Evolutionary conservation across 2,113 vertebrate species (phyloP).

Genomic region (Odobenus rosmarus): DNA sequence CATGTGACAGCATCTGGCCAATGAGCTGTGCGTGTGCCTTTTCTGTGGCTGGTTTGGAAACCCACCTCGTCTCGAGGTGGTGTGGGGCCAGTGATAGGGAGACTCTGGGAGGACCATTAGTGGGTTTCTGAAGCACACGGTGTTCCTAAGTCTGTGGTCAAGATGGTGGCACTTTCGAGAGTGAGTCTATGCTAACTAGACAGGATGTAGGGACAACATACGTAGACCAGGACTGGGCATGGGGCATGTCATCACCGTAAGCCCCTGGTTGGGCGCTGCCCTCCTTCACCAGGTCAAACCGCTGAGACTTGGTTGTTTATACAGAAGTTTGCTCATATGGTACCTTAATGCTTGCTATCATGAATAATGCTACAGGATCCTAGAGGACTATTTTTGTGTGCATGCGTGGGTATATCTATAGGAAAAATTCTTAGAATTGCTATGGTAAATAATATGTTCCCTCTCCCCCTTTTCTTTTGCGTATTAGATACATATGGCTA

Average conservation of each 20-base stretch:
- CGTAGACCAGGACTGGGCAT: not conserved
- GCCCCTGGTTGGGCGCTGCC: not conserved
- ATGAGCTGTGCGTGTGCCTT: accelerated
- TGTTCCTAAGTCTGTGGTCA: not conserved
- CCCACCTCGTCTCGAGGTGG: not conserved
- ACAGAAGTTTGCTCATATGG: not conserved
- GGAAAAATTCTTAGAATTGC: not conserved
- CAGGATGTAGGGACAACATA: not conserved
- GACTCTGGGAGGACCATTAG: not conserved
- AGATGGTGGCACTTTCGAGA: not conserved
- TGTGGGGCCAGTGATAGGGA: not conserved
- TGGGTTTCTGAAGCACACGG: accelerated
- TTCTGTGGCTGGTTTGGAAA: not conserved
- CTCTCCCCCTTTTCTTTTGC: not conserved
- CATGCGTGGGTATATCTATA: not conserved
- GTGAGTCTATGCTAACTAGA: not conserved
- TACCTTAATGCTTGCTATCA: not conserved
- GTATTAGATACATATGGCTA: not conserved
- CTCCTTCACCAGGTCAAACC: not conserved
- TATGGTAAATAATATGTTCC: not conserved
- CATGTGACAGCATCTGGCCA: accelerated
- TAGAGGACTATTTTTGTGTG: not conserved
- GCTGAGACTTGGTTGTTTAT: not conserved
- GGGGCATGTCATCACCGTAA: not conserved
- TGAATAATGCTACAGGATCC: not conserved